Conservation (phyloP, 2,113 vertebrate species). For the Actinemys pallida region DNA sequence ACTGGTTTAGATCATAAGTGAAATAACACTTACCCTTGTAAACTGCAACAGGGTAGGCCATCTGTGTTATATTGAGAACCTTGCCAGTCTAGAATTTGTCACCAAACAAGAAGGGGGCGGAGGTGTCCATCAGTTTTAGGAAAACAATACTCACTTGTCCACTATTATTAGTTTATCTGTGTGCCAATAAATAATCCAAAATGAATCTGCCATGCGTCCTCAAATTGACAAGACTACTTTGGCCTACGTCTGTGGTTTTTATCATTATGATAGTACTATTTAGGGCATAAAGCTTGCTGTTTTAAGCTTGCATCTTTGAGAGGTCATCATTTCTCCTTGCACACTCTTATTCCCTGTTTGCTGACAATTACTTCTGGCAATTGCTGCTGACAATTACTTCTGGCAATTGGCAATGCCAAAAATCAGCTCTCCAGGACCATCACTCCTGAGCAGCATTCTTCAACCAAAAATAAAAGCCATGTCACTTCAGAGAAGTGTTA, state of each 20-base stretch:
- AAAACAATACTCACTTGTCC: background rate
- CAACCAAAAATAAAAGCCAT: background rate
- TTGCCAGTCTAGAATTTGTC: slow-evolving; percentile 2
- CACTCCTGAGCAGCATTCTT: background rate
- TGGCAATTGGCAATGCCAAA: background rate
- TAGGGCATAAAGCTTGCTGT: background rate
- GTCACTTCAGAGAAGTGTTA: background rate
- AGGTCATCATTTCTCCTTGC: background rate
- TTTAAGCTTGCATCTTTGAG: background rate
- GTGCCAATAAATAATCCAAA: background rate
- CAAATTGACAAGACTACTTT: background rate
- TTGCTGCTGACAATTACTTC: background rate
- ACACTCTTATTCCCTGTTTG: background rate
- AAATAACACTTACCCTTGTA: slow-evolving; percentile 29
- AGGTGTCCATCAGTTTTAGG: background rate
- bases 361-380: background rate
- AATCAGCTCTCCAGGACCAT: background rate
- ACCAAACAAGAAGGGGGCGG: background rate
- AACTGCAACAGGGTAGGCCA: slow-evolving; percentile 37
- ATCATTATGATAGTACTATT: background rate
- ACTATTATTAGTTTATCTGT: background rate
- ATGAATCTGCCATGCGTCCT: background rate
- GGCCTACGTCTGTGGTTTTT: background rate
- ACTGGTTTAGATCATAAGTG: slow-evolving; percentile 31
- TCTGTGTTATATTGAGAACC: slow-evolving; percentile 7